Evolutionary conservation across 2,113 vertebrate species (phyloP).

Genomic region (Rhynchomys soricoides): DNA sequence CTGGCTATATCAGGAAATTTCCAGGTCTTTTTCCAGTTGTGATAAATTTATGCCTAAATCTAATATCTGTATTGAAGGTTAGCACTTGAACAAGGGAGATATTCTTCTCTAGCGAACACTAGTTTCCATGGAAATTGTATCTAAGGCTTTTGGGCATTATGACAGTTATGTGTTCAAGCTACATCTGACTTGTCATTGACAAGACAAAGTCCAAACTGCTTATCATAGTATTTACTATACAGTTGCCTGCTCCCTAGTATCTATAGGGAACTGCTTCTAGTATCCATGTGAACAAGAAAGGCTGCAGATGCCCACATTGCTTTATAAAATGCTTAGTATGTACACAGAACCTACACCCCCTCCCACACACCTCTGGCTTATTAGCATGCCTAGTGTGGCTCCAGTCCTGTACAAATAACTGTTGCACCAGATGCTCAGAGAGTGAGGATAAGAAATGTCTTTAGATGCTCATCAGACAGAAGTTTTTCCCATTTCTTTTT

Average conservation of each 20-base stretch:
- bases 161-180: neutral
- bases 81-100: neutral
- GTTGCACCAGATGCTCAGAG: neutral
- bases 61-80: neutral
- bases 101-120: neutral
- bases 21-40: neutral
- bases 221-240: neutral
- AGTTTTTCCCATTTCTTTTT: neutral
- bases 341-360: neutral
- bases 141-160: neutral
- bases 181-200: neutral
- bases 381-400: neutral
- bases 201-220: slow-evolving; percentile 15
- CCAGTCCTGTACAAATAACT: neutral
- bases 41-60: neutral
- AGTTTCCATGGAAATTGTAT: slow-evolving; percentile 33
- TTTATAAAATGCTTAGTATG: neutral
- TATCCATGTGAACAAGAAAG: neutral
- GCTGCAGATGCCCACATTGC: neutral
- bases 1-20: neutral
- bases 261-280: neutral
- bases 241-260: neutral
- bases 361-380: neutral
- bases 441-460: neutral
- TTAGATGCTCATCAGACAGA: neutral